Conservation (phyloP, 2,113 vertebrate genomes). For the Turdus rufiventris region DNA sequence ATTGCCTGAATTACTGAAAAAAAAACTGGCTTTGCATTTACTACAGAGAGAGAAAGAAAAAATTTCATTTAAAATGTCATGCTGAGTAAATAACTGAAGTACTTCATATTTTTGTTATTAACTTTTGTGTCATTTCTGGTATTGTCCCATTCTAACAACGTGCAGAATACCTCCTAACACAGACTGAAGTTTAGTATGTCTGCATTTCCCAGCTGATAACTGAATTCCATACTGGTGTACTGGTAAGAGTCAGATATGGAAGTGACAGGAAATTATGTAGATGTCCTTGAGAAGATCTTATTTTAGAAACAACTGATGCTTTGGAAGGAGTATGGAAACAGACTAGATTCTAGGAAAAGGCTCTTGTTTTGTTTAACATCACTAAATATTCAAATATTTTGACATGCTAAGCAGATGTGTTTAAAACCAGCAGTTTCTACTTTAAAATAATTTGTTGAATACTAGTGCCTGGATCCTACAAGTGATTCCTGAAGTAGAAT, state of each 20-base stretch:
- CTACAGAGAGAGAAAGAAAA: neutral
- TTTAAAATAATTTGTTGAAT: neutral
- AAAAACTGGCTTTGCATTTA: neutral
- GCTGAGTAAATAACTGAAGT: neutral
- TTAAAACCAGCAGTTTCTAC: neutral
- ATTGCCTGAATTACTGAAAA: neutral
- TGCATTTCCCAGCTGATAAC: conserved; percentile 60
- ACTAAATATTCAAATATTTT: neutral
- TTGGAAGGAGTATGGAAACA: neutral
- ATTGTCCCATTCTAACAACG: neutral
- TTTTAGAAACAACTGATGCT: conserved; percentile 47
- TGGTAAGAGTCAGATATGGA: conserved; percentile 53
- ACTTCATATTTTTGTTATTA: neutral
- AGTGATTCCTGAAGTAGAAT: neutral
- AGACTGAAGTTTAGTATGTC: conserved; percentile 11
- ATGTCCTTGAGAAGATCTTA: conserved; percentile 49
- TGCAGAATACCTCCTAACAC: neutral
- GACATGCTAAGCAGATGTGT: neutral
- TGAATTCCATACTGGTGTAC: conserved; percentile 52
- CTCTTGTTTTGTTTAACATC: neutral
- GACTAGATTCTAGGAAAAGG: neutral
- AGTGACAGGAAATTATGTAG: conserved; percentile 59
- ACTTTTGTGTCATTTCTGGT: neutral
- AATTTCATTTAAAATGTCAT: neutral
- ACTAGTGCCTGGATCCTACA: neutral